These are phyloP conservation scores for Phengaris alcon DNA, from an alignment of 2,888 invertebrate species.

Conservation along the genomic window DNA sequence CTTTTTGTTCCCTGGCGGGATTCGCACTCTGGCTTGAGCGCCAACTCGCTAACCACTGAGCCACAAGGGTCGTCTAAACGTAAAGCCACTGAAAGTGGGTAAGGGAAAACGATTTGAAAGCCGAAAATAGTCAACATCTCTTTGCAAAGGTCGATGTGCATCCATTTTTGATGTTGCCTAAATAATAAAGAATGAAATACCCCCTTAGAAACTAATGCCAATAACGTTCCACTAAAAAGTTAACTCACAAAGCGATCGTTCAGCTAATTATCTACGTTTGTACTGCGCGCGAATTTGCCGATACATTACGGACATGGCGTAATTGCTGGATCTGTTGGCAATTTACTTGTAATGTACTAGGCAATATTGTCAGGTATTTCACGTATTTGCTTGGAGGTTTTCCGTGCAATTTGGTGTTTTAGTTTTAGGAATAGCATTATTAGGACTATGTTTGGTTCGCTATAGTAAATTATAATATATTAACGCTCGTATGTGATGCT, in stretches of 20 bases:
- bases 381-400: background rate
- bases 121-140: no score
- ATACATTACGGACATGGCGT: constrained; percentile 8
- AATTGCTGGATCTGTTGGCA: constrained; percentile 1
- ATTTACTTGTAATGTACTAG: constrained; percentile 11
- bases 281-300: background rate
- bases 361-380: background rate
- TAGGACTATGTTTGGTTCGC: background rate
- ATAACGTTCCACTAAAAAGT: background rate
- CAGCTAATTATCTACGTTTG: background rate
- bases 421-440: background rate
- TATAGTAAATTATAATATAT: no score
- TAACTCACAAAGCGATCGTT: constrained; percentile 9
- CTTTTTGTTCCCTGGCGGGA: no score
- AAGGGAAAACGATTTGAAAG: no score
- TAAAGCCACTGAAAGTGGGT: no score
- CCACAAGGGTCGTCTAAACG: no score
- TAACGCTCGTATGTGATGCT: no score
- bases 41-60: no score
- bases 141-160: no score
- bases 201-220: background rate
- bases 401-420: background rate
- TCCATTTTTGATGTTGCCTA: no score
- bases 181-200: no score
- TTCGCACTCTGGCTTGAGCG: no score